Evolutionary conservation across 2,113 vertebrate species (phyloP), one percentile per base, ranked within the genome.

Genomic region (Petrocephalus microphthalmus): DNA sequence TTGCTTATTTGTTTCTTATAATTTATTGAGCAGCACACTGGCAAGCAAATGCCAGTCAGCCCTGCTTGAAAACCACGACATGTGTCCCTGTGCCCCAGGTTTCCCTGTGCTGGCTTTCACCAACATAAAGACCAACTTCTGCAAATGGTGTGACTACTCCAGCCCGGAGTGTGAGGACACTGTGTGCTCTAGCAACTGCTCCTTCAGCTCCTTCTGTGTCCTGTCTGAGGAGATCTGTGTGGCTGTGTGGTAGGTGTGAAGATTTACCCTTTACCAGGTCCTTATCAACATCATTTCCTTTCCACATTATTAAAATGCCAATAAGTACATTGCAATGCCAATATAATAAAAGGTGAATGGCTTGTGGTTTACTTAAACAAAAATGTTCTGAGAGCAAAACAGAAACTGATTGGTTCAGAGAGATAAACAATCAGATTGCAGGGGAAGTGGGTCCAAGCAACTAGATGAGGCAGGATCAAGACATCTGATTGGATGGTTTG

Each of bases 111-210:
- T 91, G 0, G 91, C 95, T 22, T 94, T 96, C 88, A 95, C 94
- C 89, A 95, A 95, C 90, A 92, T 97, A 88, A 94, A 91, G 90
- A 97, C 91, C 89, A 97, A 97, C 93, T 71, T 97, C 53, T 97
- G 97, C 89, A 97, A 94, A 92, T 98, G 97, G 97, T 98, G 97
- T 0, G 96, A 97, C 87, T 89, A 82, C 19, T 96, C 96, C 0
- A 88, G 89, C 0, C 97, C 97, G 0, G 90, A 93, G 86, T 98
- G 97, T 1, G 93, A 94, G 88, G 95, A 96, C 88, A 93, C 92
- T 54, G 91, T 97, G 88, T 98, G 97, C 92, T 92, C 93, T 91
- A 97, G 94, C 91, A 97, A 97, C 95, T 98, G 97, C 94, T 93
- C 91, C 90, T 93, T 97, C 92, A 96, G 94, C 83, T 97, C 97